phyloP scores from a whole-genome alignment of 1,140 invertebrate species.

The Triops longicaudatus region DNA sequence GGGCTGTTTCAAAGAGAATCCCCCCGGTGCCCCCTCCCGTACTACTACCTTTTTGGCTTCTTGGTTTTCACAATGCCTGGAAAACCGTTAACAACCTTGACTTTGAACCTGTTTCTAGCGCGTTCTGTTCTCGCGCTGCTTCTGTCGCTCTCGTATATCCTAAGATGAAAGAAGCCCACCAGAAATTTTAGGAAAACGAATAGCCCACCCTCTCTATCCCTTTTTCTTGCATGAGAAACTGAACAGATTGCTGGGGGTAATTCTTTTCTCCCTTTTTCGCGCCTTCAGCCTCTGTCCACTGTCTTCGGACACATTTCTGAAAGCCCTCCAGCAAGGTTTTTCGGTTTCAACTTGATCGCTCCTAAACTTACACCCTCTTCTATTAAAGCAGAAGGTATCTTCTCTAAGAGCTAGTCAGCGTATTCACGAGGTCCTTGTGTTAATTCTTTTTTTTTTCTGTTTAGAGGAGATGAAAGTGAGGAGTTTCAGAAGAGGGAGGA shows the following conservation, averaged over 20 bases:
- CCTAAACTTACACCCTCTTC: background rate
- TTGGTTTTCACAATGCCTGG: background rate
- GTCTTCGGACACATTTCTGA: background rate
- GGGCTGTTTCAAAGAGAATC: background rate
- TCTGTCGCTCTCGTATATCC: background rate
- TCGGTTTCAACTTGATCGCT: background rate
- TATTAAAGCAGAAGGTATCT: background rate
- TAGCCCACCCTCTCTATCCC: background rate
- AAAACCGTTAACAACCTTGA: conserved; percentile 8
- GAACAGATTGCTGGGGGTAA: background rate
- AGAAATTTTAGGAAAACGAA: background rate
- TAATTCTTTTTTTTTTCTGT: background rate
- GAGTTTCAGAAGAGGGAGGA: background rate
- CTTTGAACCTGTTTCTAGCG: background rate
- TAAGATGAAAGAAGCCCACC: background rate
- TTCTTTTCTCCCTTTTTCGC: background rate
- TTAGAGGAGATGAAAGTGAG: background rate
- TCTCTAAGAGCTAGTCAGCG: background rate
- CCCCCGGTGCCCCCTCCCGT: background rate
- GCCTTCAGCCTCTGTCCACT: background rate
- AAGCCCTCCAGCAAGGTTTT: background rate
- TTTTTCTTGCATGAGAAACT: background rate
- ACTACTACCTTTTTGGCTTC: background rate
- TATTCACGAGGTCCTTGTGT: background rate
- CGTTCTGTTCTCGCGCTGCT: background rate